A percentile compares a stretch with the other conserved stretches of the same genome.
Conservation (phyloP, 2,797 vertebrate genomes). For the Poeciliopsis infans region DNA sequence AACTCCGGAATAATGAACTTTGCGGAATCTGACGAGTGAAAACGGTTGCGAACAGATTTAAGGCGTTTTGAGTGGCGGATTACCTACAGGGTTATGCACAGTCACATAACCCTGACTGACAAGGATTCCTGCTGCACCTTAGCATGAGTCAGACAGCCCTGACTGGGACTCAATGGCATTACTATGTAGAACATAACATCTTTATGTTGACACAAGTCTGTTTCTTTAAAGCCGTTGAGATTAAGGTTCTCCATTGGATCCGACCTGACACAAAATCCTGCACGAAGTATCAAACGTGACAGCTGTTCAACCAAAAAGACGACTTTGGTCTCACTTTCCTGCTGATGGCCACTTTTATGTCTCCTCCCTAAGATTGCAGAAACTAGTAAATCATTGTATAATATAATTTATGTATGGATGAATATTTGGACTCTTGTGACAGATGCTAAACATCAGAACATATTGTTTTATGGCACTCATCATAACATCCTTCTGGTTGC, state of each 20-base stretch:
- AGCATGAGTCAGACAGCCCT: constrained; percentile 22
- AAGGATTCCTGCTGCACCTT: constrained; percentile 25
- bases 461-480: not conserved
- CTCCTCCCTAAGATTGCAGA: constrained; percentile 43
- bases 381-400: constrained; percentile 38
- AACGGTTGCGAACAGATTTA: constrained; percentile 23
- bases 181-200: constrained; percentile 33
- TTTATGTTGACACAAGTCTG: constrained; percentile 18
- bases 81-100: constrained; percentile 23
- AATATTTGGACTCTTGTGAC: not conserved
- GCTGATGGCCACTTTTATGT: constrained; percentile 9
- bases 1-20: constrained; percentile 41
- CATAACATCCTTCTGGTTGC: not conserved
- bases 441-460: not conserved
- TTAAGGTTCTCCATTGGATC: constrained; percentile 44
- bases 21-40: constrained; percentile 7
- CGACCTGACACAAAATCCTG: constrained; percentile 31
- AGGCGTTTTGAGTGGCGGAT: constrained; percentile 32
- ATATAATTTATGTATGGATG: not conserved
- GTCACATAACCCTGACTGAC: constrained; percentile 19
- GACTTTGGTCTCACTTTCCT: constrained; percentile 13
- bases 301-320: constrained; percentile 36
- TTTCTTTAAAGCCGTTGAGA: constrained; percentile 25
- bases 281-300: constrained; percentile 2
- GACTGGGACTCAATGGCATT: constrained; percentile 35